Conservation (phyloP, 2,113 vertebrate species). For the Chionis minor region DNA sequence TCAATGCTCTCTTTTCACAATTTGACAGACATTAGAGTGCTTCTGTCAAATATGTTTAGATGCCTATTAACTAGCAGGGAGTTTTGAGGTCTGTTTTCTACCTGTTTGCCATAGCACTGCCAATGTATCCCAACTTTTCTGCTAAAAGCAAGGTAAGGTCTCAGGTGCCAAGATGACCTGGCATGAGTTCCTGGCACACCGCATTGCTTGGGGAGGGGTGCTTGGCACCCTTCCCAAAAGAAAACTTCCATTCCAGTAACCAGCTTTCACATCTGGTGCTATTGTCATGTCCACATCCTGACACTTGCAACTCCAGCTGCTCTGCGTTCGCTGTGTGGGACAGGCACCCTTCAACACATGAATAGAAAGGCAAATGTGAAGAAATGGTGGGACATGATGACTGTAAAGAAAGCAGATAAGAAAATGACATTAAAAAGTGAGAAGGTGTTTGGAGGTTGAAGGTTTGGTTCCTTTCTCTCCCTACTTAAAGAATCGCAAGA, state of each 20-base stretch:
- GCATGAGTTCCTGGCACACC: background rate
- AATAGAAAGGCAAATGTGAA: background rate
- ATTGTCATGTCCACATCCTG: rapidly evolving
- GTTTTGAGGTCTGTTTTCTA: background rate
- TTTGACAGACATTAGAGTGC: background rate
- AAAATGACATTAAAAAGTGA: background rate
- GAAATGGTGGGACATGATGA: background rate
- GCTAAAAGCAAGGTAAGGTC: background rate
- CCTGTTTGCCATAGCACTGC: background rate
- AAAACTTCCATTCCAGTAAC: background rate
- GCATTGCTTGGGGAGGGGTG: background rate
- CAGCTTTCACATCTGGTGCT: background rate
- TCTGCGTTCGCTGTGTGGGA: rapidly evolving
- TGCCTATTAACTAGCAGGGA: background rate
- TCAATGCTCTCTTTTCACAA: background rate
- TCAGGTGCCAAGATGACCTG: background rate
- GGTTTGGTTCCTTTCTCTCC: background rate
- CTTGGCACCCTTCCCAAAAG: background rate
- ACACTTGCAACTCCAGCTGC: background rate
- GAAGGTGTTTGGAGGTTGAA: background rate
- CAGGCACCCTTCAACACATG: background rate
- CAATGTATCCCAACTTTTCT: background rate
- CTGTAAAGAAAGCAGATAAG: background rate
- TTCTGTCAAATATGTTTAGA: background rate
- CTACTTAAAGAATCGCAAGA: background rate